Evolutionary conservation across 1,140 invertebrate species (phyloP).

Genomic region (Bombus fervidus): DNA sequence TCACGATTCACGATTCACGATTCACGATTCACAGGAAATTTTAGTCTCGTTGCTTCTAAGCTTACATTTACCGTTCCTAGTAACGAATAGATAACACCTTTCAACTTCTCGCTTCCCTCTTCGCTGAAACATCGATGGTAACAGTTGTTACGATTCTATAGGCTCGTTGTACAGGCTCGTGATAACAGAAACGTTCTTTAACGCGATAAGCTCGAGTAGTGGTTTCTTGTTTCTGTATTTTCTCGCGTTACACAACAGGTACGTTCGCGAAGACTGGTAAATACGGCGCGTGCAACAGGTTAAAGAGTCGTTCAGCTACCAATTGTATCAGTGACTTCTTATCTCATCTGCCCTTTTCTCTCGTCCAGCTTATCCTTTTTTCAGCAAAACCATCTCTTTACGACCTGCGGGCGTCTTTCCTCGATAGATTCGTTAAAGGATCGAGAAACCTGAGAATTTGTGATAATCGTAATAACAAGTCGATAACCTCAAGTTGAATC

Average conservation of each 20-base stretch:
- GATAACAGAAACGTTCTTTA: neutral
- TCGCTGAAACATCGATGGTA: neutral
- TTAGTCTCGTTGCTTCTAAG: neutral
- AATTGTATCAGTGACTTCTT: slow-evolving; percentile 53
- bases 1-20: too few species aligned
- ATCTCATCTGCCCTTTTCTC: slow-evolving; percentile 22
- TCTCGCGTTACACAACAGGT: slow-evolving; percentile 29
- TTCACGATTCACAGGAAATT: neutral
- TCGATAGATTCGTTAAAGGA: neutral
- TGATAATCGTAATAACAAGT: slow-evolving; percentile 1
- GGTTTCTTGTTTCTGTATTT: slow-evolving; percentile 24
- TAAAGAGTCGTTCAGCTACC: slow-evolving; percentile 48
- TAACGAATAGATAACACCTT: neutral
- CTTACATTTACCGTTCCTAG: neutral
- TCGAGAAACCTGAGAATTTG: neutral
- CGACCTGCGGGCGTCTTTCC: neutral
- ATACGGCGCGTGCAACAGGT: slow-evolving; percentile 58
- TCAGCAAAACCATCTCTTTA: too few species aligned
- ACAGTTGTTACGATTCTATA: neutral
- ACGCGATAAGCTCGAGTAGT: neutral
- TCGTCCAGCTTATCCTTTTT: slow-evolving; percentile 20
- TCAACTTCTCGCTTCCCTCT: neutral
- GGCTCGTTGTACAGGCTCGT: neutral
- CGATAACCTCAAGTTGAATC: neutral
- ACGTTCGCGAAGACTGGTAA: slow-evolving; percentile 27